Conservation (phyloP, 2,113 vertebrate genomes). For the Antigone vipio region DNA sequence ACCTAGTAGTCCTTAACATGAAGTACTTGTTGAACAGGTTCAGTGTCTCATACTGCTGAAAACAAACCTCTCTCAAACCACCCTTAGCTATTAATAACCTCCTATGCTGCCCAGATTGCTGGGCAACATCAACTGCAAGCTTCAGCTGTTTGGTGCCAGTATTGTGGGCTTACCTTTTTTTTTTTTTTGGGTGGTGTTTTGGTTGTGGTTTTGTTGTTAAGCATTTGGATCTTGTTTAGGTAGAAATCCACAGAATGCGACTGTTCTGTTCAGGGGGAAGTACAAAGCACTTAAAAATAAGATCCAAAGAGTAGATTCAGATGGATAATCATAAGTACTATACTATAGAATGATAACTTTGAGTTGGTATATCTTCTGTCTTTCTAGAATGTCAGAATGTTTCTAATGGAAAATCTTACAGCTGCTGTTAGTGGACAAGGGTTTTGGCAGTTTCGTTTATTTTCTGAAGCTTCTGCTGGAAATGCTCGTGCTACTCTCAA, state of each 20-base stretch:
- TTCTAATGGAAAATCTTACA: background rate
- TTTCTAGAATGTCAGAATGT: background rate
- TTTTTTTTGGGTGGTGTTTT: background rate
- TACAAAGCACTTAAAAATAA: background rate
- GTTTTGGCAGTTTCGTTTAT: background rate
- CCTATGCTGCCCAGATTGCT: background rate
- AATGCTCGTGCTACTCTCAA: background rate
- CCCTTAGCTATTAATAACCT: background rate
- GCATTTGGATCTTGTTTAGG: background rate
- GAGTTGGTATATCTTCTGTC: background rate
- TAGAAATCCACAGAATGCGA: background rate
- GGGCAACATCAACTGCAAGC: background rate
- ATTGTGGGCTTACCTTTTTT: background rate
- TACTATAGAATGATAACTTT: background rate
- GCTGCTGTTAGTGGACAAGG: background rate
- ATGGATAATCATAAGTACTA: background rate
- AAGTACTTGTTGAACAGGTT: background rate
- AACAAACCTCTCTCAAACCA: background rate
- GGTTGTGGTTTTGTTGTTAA: background rate
- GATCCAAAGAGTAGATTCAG: background rate
- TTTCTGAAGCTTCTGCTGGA: background rate
- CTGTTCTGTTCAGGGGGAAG: background rate
- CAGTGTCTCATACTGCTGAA: background rate
- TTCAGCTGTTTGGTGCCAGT: background rate
- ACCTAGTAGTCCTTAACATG: background rate